A percentile compares a stretch with the other conserved stretches of the same genome.
These are phyloP conservation scores for Hormaphis cornu DNA, from an alignment of 1,140 invertebrate genomes.

Conservation along the genomic window DNA sequence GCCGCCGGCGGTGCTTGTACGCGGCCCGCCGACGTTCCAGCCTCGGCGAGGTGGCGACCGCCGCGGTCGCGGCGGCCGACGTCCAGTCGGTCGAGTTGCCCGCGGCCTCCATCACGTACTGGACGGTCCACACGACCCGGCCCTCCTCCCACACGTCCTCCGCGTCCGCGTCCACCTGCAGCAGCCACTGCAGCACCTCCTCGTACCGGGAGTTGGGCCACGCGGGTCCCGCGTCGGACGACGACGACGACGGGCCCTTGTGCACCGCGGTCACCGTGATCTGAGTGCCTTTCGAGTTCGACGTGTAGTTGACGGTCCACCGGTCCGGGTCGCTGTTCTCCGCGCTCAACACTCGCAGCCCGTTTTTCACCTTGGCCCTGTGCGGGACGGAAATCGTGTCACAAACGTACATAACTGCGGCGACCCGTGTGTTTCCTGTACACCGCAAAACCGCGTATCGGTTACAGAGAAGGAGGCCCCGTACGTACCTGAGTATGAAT, in stretches of 20 bases:
- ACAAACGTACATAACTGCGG: neutral
- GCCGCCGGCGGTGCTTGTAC: conserved; percentile 17
- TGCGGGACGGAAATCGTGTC: conserved; percentile 35
- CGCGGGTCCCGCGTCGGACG: neutral
- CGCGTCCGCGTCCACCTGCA: conserved; percentile 75
- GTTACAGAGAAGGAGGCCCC: too few species aligned
- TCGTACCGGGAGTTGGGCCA: conserved; percentile 49
- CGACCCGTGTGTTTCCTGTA: neutral
- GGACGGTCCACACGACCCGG: conserved; percentile 67
- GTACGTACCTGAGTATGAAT: conserved; percentile 76
- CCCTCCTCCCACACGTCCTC: conserved; percentile 67
- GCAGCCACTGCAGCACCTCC: conserved; percentile 81
- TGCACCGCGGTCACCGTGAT: conserved; percentile 76
- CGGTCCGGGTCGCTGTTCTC: conserved; percentile 56
- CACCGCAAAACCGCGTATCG: too few species aligned
- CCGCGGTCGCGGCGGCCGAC: neutral
- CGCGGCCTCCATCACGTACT: conserved; percentile 45
- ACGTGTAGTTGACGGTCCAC: conserved; percentile 77
- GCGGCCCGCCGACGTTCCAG: conserved; percentile 39
- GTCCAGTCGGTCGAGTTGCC: conserved; percentile 26
- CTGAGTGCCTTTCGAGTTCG: conserved; percentile 69
- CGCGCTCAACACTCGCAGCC: conserved; percentile 69
- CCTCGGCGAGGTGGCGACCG: neutral
- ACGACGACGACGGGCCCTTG: conserved; percentile 40
- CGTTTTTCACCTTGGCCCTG: conserved; percentile 77